Evolutionary conservation across 2,113 vertebrate genomes (phyloP), one percentile per base, ranked within the genome.

Genomic region (Cygnus buccinator): DNA sequence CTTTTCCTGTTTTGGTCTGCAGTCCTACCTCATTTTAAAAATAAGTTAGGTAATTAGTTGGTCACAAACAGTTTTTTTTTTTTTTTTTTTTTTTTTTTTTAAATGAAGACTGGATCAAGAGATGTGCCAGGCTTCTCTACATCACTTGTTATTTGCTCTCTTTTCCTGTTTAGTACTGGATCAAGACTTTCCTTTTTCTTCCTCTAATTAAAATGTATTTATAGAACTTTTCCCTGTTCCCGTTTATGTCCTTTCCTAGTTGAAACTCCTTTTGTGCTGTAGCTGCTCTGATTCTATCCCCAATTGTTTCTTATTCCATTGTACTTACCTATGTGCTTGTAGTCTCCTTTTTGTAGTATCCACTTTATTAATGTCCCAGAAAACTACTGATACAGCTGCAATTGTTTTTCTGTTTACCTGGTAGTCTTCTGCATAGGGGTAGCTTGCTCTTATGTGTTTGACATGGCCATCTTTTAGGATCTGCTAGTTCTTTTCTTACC

Each of bases 101-200:
- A 46, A 22, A 31, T 44, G 43, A 82, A 3, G 13, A 4, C 44
- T 89, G 62, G 13, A 93, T 93, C 57, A 73, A 90, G 31, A 82
- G 8, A 44, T 46, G 35, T 0, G 2, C 22, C 71, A 88, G 28
- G 37, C 31, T 87, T 94, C 67, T 54, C 58, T 79, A 82, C 31
- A 91, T 85, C 84, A 73, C 89, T 58, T 93, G 73, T 85, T 94
- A 93, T 77, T 89, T 86, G 90, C 25, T 88, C 54, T 87, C 63
- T 90, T 85, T 97, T 96, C 96, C 95, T 94, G 94, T 95, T 96
- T 86, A 94, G 90, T 57, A 91, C 79, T 71, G 50, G 63, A 90
- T 50, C 31, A 59, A 66, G 93, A 95, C 94, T 97, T 96, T 96
- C 87, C 71, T 96, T 96, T 96, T 95, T 96, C 85, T 97, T 93